A percentile compares a stretch with the other conserved stretches of the same genome.
These are phyloP conservation scores for Gallinago undulata DNA, from an alignment of 2,113 vertebrate species.

Conservation along the genomic window DNA sequence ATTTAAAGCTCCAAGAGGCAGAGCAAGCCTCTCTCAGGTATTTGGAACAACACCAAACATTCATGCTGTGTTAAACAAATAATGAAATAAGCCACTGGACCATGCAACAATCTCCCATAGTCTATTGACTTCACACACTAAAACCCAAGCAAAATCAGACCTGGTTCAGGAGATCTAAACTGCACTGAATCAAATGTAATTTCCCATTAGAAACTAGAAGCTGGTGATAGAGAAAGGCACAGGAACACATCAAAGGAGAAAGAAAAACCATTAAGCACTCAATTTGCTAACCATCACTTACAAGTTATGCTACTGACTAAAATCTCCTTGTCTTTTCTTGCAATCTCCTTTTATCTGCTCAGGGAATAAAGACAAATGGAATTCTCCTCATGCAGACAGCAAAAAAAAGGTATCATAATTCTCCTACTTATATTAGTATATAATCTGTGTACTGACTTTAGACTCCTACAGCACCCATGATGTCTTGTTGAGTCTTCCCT, in stretches of 20 bases:
- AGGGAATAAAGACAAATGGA: neutral
- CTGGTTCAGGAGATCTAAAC: neutral
- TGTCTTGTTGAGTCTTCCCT: neutral
- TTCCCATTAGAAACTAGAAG: constrained; percentile 1
- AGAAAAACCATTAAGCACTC: constrained; percentile 39
- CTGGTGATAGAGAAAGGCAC: neutral
- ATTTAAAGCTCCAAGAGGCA: neutral
- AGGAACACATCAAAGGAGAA: constrained; percentile 10
- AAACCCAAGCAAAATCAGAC: neutral
- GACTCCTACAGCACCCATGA: neutral
- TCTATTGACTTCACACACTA: neutral
- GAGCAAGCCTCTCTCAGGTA: neutral
- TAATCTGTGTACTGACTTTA: neutral
- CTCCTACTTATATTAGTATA: neutral
- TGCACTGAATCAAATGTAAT: neutral
- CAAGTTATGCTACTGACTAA: neutral
- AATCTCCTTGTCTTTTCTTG: neutral
- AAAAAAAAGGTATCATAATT: neutral
- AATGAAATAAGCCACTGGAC: neutral
- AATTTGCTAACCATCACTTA: constrained; percentile 35
- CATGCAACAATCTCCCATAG: neutral
- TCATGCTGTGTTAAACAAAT: neutral
- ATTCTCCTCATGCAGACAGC: neutral
- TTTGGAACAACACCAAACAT: neutral
- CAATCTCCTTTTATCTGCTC: neutral